phyloP scores from a whole-genome alignment of 2,797 vertebrate species.

The Rachycentron canadum region DNA sequence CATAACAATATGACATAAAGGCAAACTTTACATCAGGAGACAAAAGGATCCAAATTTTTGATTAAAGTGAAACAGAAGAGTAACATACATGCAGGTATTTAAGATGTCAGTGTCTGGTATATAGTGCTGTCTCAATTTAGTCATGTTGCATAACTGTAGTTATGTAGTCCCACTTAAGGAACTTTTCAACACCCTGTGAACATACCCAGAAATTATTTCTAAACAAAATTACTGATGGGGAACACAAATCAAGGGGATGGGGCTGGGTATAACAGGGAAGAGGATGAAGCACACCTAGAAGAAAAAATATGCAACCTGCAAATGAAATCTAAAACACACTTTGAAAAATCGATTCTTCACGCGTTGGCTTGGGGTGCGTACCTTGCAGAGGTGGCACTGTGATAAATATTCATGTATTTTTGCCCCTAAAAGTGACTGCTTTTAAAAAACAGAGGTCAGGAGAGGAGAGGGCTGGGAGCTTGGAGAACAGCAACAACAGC shows the following conservation, averaged over 20 bases:
- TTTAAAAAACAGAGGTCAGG: constrained; percentile 55
- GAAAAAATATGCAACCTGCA: constrained; percentile 43
- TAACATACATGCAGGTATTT: constrained; percentile 8
- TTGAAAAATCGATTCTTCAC: constrained; percentile 64
- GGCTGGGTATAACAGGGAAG: constrained; percentile 29
- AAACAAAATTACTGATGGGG: constrained; percentile 60
- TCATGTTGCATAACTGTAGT: not conserved
- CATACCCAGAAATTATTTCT: constrained; percentile 56
- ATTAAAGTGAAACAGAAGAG: not conserved
- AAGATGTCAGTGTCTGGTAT: not conserved
- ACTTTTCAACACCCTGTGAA: constrained; percentile 46
- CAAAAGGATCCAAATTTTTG: constrained; percentile 3
- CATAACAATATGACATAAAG: not conserved
- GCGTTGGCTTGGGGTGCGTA: constrained; percentile 29
- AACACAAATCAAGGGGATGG: constrained; percentile 45
- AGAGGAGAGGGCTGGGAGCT: constrained; percentile 27
- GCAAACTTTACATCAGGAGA: not conserved
- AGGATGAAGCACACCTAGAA: constrained; percentile 40
- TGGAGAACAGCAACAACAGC: constrained; percentile 42
- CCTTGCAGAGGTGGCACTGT: constrained; percentile 52
- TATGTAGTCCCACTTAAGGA: constrained; percentile 26
- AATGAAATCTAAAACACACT: constrained; percentile 69
- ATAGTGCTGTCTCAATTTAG: constrained; percentile 14
- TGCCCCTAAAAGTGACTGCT: constrained; percentile 44
- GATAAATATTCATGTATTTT: constrained; percentile 72